Evolutionary conservation across 2,888 invertebrate genomes (phyloP), one percentile per base, ranked within the genome.

Genomic region (Euclidia mi): DNA sequence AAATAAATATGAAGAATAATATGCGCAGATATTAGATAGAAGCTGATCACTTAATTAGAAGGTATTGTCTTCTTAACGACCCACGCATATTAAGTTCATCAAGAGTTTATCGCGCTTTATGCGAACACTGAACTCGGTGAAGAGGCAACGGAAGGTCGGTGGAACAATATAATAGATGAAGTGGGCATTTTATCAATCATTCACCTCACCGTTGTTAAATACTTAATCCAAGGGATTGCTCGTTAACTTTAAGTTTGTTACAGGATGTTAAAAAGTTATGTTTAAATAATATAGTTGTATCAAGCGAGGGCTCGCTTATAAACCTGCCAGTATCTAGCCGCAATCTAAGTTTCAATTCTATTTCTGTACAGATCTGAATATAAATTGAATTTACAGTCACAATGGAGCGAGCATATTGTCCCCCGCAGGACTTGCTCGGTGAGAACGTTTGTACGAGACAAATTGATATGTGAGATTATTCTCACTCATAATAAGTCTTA

Each of bases 311-410:
- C 64, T 65, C 55, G 60, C 70, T 76, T 78, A 78, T 74, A 78
- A 80, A 76, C 74, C 79, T 76, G 70, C 70, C 72, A 71, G 77
- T 79, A 83, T 82, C 84, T 82, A 78, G 68, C 76, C 80, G 79
- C 87, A 87, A 87, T 87, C 87, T 85, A 87, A 89, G 87, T 89
- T 88, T 87, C 85, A 82, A 84, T 85, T 83, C 85, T 85, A 84
- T 87, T 85, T 81, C 80, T 79, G 78, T 78, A 77, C 69, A 81
- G 81, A 87, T 85, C 87, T 86, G 86, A 89, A 89, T 88, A 84
- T 88, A 89, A 89, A 89, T 89, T 89, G 87, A 87, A 87, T 89
- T 86, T 80, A 80, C 77, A 78, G 77, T 79, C 85, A 84, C 87
- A 85, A 86, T 83, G 81, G 79, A 71, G 65, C 74, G 71, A 79